Conservation (phyloP, 2,113 vertebrate genomes). For the Mobula hypostoma region DNA sequence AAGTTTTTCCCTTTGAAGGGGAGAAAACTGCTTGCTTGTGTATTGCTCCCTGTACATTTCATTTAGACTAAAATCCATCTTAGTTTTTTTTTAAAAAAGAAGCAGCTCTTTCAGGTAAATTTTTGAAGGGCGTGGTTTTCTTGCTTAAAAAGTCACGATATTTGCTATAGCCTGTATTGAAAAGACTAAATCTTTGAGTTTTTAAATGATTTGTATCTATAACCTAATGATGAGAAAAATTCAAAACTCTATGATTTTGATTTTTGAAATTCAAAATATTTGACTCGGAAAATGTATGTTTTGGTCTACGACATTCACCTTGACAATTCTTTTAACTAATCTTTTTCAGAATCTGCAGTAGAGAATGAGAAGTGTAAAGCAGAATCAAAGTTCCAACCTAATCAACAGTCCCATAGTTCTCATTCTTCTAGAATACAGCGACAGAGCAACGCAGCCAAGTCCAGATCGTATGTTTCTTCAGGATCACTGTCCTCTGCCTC, state of each 20-base stretch:
- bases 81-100: background rate
- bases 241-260: background rate
- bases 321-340: constrained; percentile 4
- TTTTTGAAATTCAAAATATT: background rate
- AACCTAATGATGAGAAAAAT: background rate
- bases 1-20: background rate
- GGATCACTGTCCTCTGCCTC: constrained; percentile 51
- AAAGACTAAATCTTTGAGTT: background rate
- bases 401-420: constrained; percentile 50
- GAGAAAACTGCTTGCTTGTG: background rate
- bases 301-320: background rate
- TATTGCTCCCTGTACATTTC: background rate
- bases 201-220: background rate
- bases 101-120: background rate
- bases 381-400: constrained; percentile 53
- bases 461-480: constrained; percentile 51
- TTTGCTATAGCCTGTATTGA: background rate
- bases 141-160: background rate
- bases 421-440: constrained; percentile 43
- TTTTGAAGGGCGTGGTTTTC: background rate
- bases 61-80: background rate
- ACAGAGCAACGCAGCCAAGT: constrained; percentile 57
- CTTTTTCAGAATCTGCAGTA: constrained; percentile 56
- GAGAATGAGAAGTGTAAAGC: constrained; percentile 58
- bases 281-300: background rate